Evolutionary conservation across 2,888 invertebrate genomes (phyloP), one percentile per base, ranked within the genome.

Genomic region (Drosophila anceps): DNA sequence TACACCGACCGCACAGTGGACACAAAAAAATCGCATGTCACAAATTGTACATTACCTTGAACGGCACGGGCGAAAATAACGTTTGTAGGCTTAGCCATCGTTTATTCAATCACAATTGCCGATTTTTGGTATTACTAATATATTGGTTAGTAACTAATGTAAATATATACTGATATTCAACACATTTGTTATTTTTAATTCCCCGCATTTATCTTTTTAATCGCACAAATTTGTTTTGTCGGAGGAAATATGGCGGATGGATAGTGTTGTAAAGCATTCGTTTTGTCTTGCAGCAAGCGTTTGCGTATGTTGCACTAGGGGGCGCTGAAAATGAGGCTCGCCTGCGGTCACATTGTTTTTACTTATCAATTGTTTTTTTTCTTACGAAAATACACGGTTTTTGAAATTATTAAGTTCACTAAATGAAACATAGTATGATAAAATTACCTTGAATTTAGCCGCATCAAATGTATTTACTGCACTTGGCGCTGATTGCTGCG

Each of bases 231-330:
- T 83, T 83, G 88, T 85, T 84, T 73, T 87, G 87, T 87, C 86
- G 76, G 70, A 84, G 85, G 81, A 87, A 84, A 84, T 88, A 84
- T 84, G 84, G 84, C 84, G 84, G 88, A 87, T 79, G 64, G 64
- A 59, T 57, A 84, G 84, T 84, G 88, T 85, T 84, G 88, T 31
- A 54, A 43, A 73, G 29, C 18, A 27, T 7, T 50, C 12, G 15
- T 43, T 37, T 39, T 50, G 31, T 20, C 55, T 58, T 41, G 57
- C n/a, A 13, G 18, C 27, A 31, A 39, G 53, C 24, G 61, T 75
- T 65, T 37, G 20, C 20, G 37, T 37, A 29, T 35, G 43, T 46
- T 50, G 13, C 71, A 64, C 41, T 27, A 79, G 79, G 27, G 59
- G 79, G 64, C 69, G 75, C 73, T 48, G 51, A 64, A 69, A 73